phyloP scores from a whole-genome alignment of 2,797 vertebrate genomes.

The Malurus leucopterus region DNA sequence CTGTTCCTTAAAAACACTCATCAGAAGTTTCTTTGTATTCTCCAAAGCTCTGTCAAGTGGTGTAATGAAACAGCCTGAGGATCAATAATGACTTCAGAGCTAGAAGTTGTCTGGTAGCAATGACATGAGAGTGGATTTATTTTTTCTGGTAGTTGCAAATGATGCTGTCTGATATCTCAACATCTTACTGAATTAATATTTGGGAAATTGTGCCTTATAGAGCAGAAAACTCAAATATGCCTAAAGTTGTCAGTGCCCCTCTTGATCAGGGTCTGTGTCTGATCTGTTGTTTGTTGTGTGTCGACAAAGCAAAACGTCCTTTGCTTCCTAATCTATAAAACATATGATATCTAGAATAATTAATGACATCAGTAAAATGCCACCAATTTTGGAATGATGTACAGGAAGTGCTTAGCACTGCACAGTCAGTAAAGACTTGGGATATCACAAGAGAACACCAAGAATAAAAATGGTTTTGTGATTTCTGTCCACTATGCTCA shows the following conservation, averaged over 20 bases:
- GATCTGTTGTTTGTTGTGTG: not conserved
- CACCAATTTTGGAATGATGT: not conserved
- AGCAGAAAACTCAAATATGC: not conserved
- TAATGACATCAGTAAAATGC: not conserved
- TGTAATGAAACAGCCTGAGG: not conserved
- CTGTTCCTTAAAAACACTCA: not conserved
- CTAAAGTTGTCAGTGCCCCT: not conserved
- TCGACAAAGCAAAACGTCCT: not conserved
- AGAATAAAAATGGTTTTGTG: not conserved
- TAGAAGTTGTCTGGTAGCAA: not conserved
- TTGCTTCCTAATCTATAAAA: not conserved
- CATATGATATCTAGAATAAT: not conserved
- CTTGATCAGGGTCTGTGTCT: not conserved
- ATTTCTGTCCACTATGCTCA: not conserved
- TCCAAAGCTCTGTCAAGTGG: not conserved
- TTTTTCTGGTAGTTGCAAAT: not conserved
- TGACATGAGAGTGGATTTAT: not conserved
- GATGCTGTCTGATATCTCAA: not conserved
- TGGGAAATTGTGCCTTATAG: not conserved
- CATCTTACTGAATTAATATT: not conserved
- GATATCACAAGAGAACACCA: not conserved
- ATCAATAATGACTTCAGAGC: not conserved
- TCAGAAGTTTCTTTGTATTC: not conserved
- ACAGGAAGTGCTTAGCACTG: not conserved
- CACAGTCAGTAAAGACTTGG: not conserved